Conservation (phyloP, 2,888 invertebrate genomes). For the Scrobipalpa atriplicella region DNA sequence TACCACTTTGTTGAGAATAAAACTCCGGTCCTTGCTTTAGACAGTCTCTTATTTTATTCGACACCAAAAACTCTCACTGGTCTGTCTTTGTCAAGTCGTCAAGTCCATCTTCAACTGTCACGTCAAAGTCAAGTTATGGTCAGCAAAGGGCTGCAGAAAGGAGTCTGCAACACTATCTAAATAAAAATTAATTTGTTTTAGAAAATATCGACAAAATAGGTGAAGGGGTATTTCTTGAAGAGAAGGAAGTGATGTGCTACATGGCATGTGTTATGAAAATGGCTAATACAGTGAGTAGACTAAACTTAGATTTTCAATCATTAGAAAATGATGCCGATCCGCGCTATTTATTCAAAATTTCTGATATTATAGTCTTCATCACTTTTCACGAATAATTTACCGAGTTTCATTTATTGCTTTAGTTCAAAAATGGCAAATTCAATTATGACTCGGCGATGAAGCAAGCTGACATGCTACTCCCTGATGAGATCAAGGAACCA, state of each 20-base stretch:
- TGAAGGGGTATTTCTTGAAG: conserved; percentile 70
- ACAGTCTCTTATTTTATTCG: too few species aligned
- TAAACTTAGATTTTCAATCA: too few species aligned
- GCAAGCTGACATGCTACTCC: conserved; percentile 75
- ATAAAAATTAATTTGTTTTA: conserved; percentile 12
- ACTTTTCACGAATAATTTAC: neutral
- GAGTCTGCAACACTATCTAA: too few species aligned
- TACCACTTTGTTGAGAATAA: too few species aligned
- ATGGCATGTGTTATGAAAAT: conserved; percentile 79
- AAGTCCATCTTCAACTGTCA: neutral
- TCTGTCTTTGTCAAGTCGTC: neutral
- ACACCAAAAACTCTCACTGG: too few species aligned
- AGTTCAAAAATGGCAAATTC: conserved; percentile 80
- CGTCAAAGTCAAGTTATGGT: too few species aligned
- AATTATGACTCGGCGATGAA: conserved; percentile 73
- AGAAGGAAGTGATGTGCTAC: conserved; percentile 75
- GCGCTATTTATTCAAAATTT: too few species aligned
- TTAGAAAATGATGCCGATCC: too few species aligned
- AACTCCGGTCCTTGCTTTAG: too few species aligned
- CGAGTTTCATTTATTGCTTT: conserved; percentile 29
- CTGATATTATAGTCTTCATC: neutral
- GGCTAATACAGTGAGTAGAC: conserved; percentile 68
- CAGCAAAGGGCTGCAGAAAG: neutral
- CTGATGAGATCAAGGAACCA: conserved; percentile 69
- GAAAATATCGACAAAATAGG: conserved; percentile 69